These are phyloP conservation scores for Nothoprocta pentlandii DNA, from an alignment of 2,113 vertebrate species.

Conservation along the genomic window DNA sequence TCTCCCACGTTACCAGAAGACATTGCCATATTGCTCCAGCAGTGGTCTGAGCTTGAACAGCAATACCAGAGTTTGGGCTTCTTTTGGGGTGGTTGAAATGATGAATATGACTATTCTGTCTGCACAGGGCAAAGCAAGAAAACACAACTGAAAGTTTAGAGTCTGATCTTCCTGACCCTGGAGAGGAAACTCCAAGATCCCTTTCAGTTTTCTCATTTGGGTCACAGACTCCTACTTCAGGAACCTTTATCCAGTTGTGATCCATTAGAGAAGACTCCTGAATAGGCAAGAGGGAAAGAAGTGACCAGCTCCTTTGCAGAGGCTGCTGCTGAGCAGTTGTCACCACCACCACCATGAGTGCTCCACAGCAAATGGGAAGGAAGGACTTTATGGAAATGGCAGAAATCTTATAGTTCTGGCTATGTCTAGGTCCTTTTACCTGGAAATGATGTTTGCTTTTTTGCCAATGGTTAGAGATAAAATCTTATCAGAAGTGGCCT, in stretches of 20 bases:
- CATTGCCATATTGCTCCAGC: neutral
- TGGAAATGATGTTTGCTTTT: neutral
- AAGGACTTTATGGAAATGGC: neutral
- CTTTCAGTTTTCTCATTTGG: neutral
- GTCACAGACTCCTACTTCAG: neutral
- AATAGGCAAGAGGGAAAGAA: neutral
- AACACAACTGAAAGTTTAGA: neutral
- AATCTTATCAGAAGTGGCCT: neutral
- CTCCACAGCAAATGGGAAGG: neutral
- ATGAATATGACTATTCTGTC: neutral
- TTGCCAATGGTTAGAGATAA: neutral
- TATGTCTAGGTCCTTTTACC: neutral
- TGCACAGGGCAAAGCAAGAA: neutral
- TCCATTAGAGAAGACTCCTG: neutral
- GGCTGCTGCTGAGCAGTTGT: neutral
- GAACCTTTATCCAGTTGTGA: accelerated
- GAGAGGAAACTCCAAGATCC: neutral
- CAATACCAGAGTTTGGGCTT: neutral
- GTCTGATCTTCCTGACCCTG: neutral
- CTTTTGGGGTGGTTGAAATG: slow-evolving; percentile 3
- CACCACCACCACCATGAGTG: neutral
- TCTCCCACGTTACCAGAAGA: neutral
- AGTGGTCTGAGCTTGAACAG: neutral
- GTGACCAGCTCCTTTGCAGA: neutral
- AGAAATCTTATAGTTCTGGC: neutral